These are phyloP conservation scores for Acrobasis consociella DNA, from an alignment of 2,888 invertebrate species.

Conservation along the genomic window DNA sequence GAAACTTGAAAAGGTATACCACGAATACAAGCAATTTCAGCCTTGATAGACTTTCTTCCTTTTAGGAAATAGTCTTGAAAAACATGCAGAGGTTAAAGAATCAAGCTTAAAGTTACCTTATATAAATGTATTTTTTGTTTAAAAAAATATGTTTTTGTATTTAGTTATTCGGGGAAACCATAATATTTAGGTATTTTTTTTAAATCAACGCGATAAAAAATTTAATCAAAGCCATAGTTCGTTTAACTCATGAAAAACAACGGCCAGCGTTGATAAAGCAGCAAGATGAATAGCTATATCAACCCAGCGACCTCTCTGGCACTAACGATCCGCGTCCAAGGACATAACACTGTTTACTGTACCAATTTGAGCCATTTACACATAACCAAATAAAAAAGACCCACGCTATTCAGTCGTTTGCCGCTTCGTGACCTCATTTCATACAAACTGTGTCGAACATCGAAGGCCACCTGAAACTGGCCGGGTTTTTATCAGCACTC, in stretches of 20 bases:
- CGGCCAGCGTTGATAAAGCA: constrained; percentile 16
- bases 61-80: no score
- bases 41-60: no score
- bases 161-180: no score
- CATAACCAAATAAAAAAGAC: constrained; percentile 43
- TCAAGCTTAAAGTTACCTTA: no score
- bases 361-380: constrained; percentile 41
- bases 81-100: no score
- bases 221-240: not conserved
- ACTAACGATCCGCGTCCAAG: constrained; percentile 47
- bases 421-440: constrained; percentile 30
- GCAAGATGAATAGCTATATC: constrained; percentile 45
- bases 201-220: not conserved
- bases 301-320: constrained; percentile 46
- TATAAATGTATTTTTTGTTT: no score
- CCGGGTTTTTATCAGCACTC: constrained; percentile 54
- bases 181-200: no score
- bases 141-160: no score
- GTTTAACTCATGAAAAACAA: not conserved
- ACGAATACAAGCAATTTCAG: not conserved
- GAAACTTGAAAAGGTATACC: not conserved
- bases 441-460: constrained; percentile 34
- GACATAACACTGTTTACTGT: constrained; percentile 46
- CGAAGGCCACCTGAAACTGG: constrained; percentile 51
- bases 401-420: constrained; percentile 34